Evolutionary conservation across 2,888 invertebrate genomes (phyloP), one percentile per base, ranked within the genome.

Genomic region (Iphiclides podalirius): DNA sequence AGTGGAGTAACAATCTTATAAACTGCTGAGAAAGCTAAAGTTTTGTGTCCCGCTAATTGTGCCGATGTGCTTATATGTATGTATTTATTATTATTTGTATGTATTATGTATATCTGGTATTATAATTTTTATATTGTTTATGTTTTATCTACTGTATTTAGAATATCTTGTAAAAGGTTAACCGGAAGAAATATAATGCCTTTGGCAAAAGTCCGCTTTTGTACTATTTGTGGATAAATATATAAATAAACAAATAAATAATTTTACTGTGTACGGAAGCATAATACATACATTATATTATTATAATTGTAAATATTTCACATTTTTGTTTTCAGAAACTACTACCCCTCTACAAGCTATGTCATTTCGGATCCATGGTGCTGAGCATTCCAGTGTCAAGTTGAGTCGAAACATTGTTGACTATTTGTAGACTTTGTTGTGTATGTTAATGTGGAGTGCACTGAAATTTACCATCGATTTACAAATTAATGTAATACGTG

Each of bases 281-380:
- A 3, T 20, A 6, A 6, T 20, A 20, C 20, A 6, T 20, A 20
- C 20, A 6, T 16, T 17, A 33, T 7, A n/a, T 11, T 33, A 31
- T 11, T 16, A n/a, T 16, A 31, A 20, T 20, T 20, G 20, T 20
- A 4, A 20, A 20, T 20, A 20, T 20, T 20, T 20, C 20, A 20
- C 20, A 20, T 20, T 11, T 26, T 31, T 31, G n/a, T 31, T 53
- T 53, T 53, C 53, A 53, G 52, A 52, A 40, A 42, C 12, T 49
- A 49, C 37, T 48, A 48, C 15, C 48, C 48, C 1, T 43, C 48
- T 12, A 26, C 43, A 14, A 9, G 34, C 12, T 49, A 49, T 13
- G 15, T 43, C 15, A 23, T 48, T 8, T 41, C 42, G 4, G 36
- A 36, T 20, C 37, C 36, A 23, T 49, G 48, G 48, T 43, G 23